A percentile compares a stretch with the other conserved stretches of the same genome.
These are phyloP conservation scores for Alauda arvensis DNA, from an alignment of 2,797 vertebrate genomes.

Conservation along the genomic window DNA sequence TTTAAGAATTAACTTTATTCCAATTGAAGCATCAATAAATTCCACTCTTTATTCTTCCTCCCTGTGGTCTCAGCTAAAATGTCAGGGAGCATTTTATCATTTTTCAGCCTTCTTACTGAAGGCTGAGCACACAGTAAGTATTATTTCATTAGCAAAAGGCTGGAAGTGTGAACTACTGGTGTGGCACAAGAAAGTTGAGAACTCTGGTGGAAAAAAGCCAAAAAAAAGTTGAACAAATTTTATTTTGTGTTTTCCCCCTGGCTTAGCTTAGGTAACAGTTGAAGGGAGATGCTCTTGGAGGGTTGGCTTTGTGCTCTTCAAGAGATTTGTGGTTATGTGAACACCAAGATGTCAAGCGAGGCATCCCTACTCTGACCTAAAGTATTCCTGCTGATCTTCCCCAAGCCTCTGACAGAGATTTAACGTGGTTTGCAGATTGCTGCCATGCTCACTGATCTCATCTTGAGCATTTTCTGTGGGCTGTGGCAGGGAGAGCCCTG, in stretches of 20 bases:
- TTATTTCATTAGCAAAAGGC: neutral
- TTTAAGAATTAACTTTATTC: constrained; percentile 31
- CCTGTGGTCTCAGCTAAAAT: constrained; percentile 40
- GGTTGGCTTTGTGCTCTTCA: neutral
- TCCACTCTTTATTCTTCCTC: constrained; percentile 14
- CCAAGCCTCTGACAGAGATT: neutral
- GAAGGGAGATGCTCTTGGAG: neutral
- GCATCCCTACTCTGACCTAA: neutral
- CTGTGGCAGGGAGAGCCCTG: neutral
- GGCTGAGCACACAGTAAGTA: neutral
- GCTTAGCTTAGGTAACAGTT: neutral
- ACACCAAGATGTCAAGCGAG: neutral
- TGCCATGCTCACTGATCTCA: neutral
- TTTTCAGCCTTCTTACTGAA: constrained; percentile 3
- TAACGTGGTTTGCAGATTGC: neutral
- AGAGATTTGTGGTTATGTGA: neutral
- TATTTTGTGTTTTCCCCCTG: neutral
- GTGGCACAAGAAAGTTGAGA: neutral
- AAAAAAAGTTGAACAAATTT: neutral
- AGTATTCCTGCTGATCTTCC: neutral
- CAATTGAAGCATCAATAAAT: constrained; percentile 44
- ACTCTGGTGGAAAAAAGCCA: neutral
- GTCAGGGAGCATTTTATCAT: constrained; percentile 26
- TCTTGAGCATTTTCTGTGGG: neutral
- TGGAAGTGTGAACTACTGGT: neutral